Percentiles rank a stretch among this genome's conserved stretches.
phyloP scores from a whole-genome alignment of 2,888 invertebrate species.

The Neoascia interrupta region DNA sequence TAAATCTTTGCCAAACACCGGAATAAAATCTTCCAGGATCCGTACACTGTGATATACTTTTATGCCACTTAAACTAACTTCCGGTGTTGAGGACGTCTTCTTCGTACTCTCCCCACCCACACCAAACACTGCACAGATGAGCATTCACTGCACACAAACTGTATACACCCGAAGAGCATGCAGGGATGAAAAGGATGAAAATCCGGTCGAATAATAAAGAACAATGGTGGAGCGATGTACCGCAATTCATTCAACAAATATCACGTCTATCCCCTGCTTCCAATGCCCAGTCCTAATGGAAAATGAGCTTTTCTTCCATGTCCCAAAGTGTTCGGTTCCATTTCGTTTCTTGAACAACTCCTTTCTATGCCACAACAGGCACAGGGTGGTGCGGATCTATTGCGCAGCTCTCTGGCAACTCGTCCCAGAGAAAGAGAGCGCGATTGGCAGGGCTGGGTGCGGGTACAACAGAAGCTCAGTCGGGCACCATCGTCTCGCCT shows the following conservation, averaged over 20 bases:
- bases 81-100: slow-evolving; percentile 18
- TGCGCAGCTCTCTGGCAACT: too few relatives aligned
- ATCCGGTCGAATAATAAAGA: slow-evolving; percentile 50
- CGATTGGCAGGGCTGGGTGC: slow-evolving; percentile 21
- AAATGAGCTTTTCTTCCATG: slow-evolving; percentile 22
- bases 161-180: slow-evolving; percentile 9
- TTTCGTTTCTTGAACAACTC: slow-evolving; percentile 51
- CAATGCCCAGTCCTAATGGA: background rate
- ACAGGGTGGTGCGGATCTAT: slow-evolving; percentile 20
- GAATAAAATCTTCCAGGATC: slow-evolving; percentile 54
- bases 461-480: slow-evolving; percentile 43
- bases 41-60: slow-evolving; percentile 15
- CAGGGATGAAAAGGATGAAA: slow-evolving; percentile 16
- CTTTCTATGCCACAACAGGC: background rate
- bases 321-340: slow-evolving; percentile 51
- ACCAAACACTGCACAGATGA: background rate
- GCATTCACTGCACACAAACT: background rate
- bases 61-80: slow-evolving; percentile 48
- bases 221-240: slow-evolving; percentile 4
- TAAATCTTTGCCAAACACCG: slow-evolving; percentile 42
- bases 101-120: background rate
- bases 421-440: background rate
- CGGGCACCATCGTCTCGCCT: slow-evolving; percentile 22
- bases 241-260: slow-evolving; percentile 38
- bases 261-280: slow-evolving; percentile 11